phyloP scores from a whole-genome alignment of 2,888 invertebrate species.

The Amphiduros pacificus region DNA sequence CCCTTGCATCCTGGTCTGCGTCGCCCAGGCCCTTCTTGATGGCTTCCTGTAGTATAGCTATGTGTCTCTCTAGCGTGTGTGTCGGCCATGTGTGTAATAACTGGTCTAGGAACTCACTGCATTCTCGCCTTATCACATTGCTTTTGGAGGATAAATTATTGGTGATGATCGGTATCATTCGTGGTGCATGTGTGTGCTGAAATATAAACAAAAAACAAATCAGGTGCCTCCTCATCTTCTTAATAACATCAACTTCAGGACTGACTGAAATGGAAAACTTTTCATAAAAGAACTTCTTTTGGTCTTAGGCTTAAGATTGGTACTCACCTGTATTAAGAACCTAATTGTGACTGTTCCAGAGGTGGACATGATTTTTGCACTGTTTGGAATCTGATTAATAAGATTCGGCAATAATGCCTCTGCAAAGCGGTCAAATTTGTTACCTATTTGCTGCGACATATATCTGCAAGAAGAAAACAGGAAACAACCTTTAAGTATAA shows the following conservation, averaged over 20 bases:
- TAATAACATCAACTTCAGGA: too few species aligned
- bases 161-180: conserved; percentile 59
- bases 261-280: too few species aligned
- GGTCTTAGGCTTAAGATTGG: too few species aligned
- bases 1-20: conserved; percentile 88
- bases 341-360: conserved; percentile 83
- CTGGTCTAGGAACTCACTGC: conserved; percentile 81
- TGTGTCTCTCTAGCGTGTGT: conserved; percentile 79
- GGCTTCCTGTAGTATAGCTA: conserved; percentile 76
- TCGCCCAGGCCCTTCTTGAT: conserved; percentile 81
- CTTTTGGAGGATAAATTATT: conserved; percentile 78
- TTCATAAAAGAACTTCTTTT: too few species aligned
- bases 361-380: conserved; percentile 92
- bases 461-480: conserved; percentile 58
- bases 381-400: conserved; percentile 90
- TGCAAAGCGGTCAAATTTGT: conserved; percentile 83
- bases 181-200: conserved; percentile 49
- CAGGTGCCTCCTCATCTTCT: too few species aligned
- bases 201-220: conserved; percentile 26
- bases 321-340: conserved; percentile 74
- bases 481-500: too few species aligned
- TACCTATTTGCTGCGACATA: conserved; percentile 81
- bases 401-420: conserved; percentile 80
- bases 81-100: conserved; percentile 87
- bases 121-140: conserved; percentile 78